Conservation (phyloP, 92 coral and sea anemone species). For the Siderastrea siderea region DNA sequence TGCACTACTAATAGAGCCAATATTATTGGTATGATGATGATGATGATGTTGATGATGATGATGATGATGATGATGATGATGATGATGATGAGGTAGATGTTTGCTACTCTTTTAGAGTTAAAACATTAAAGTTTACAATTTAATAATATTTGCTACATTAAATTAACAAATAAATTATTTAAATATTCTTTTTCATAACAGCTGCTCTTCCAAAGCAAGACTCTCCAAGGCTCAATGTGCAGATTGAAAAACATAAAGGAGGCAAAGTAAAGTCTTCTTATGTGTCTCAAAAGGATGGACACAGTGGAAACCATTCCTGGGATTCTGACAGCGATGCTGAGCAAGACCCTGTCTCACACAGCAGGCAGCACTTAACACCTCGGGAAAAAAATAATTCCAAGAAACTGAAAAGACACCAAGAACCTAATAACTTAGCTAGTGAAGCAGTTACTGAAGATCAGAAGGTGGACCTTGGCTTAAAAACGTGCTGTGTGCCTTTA, state of each 20-base stretch:
- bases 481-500: constrained; percentile 71
- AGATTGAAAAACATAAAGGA: constrained; percentile 26
- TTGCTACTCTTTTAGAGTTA: too few species aligned
- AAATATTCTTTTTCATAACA: not conserved
- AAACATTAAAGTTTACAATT: not conserved
- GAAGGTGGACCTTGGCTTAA: not conserved
- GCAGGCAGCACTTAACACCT: constrained; percentile 52
- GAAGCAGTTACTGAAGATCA: not conserved
- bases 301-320: constrained; percentile 63
- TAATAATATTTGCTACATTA: not conserved
- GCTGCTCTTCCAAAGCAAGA: constrained; percentile 68
- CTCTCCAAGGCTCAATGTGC: not conserved
- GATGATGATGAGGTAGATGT: too few species aligned
- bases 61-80: too few species aligned
- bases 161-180: not conserved
- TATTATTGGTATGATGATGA: too few species aligned
- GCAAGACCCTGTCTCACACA: constrained; percentile 49
- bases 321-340: constrained; percentile 68
- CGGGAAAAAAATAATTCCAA: constrained; percentile 28
- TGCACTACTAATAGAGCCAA: too few species aligned
- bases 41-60: too few species aligned
- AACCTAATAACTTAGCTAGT: not conserved
- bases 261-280: constrained; percentile 73
- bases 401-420: not conserved
- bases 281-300: constrained; percentile 13